phyloP scores from a whole-genome alignment of 2,888 invertebrate genomes.

The Pandemis heparana region DNA sequence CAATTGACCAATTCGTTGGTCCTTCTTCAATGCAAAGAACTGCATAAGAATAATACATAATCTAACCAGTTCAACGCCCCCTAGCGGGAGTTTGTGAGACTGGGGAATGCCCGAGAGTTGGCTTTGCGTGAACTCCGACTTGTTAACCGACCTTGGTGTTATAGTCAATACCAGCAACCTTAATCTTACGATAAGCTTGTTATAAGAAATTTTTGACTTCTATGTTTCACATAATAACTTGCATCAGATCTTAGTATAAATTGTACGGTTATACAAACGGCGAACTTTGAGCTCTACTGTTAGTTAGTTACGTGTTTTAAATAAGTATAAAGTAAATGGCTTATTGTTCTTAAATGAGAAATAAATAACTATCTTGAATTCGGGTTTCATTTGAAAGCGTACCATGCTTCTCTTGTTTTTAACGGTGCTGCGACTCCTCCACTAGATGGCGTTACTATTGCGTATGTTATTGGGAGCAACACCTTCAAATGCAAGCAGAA shows the following conservation, averaged over 20 bases:
- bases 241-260: slow-evolving; percentile 71
- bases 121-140: background rate
- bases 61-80: too few species aligned
- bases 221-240: slow-evolving; percentile 65
- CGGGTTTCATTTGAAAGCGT: slow-evolving; percentile 64
- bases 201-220: slow-evolving; percentile 38
- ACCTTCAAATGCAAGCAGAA: too few species aligned
- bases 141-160: slow-evolving; percentile 15
- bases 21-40: too few species aligned
- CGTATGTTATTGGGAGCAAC: too few species aligned
- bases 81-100: too few species aligned
- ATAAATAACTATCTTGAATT: slow-evolving; percentile 80
- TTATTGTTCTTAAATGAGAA: slow-evolving; percentile 79
- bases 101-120: background rate
- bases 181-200: slow-evolving; percentile 26
- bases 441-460: too few species aligned
- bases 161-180: slow-evolving; percentile 4
- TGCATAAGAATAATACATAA: too few species aligned
- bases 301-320: slow-evolving; percentile 74
- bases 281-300: slow-evolving; percentile 68
- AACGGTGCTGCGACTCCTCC: too few species aligned
- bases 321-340: slow-evolving; percentile 71
- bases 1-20: too few species aligned
- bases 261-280: slow-evolving; percentile 53
- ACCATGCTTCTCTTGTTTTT: background rate